Evolutionary conservation across 2,888 invertebrate genomes (phyloP).

Genomic region (Melipona beecheii): DNA sequence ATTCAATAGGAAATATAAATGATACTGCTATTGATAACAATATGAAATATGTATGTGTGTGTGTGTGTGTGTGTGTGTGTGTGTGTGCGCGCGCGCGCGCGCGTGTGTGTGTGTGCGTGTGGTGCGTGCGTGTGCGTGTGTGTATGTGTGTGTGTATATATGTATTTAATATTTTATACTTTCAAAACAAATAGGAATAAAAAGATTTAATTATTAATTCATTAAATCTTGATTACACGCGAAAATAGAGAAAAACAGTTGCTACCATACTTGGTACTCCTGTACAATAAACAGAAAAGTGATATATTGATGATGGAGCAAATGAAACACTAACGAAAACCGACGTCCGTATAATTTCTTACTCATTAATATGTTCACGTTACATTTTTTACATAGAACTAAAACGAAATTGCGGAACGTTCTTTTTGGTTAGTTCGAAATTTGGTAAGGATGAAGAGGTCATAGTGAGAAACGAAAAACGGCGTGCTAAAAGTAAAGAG

Average conservation of each 20-base stretch:
- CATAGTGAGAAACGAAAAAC: constrained; percentile 43
- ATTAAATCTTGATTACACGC: not conserved
- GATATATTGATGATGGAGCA: not conserved
- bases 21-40: constrained; percentile 10
- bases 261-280: constrained; percentile 40
- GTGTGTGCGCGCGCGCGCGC: too few species aligned
- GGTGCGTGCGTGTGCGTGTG: too few species aligned
- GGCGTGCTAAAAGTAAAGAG: constrained; percentile 36
- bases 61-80: not conserved
- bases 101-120: not conserved
- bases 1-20: not conserved
- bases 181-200: not conserved
- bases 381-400: constrained; percentile 33
- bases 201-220: constrained; percentile 3
- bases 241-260: constrained; percentile 32
- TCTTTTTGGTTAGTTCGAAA: constrained; percentile 63
- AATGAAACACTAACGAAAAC: constrained; percentile 8
- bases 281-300: constrained; percentile 26
- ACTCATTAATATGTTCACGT: not conserved
- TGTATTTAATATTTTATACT: not conserved
- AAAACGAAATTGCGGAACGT: constrained; percentile 34
- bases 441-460: constrained; percentile 51
- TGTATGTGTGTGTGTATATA: not conserved
- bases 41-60: not conserved
- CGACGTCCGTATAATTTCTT: not conserved